Conservation (phyloP, 2,888 invertebrate genomes). For the Pyralis farinalis region DNA sequence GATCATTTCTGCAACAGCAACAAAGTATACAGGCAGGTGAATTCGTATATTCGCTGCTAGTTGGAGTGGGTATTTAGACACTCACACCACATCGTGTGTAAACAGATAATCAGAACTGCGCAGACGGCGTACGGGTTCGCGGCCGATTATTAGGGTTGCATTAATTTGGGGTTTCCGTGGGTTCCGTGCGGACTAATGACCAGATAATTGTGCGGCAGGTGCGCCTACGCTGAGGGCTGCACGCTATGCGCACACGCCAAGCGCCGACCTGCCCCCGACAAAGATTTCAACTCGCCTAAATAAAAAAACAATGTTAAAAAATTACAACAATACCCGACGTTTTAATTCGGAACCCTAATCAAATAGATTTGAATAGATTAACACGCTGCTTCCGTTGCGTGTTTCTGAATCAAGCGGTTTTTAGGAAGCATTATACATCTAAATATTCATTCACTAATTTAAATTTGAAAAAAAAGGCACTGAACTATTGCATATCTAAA, state of each 20-base stretch:
- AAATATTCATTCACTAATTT: too few relatives aligned
- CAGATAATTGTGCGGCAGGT: slow-evolving; percentile 70
- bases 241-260: slow-evolving; percentile 70
- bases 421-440: not conserved
- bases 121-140: slow-evolving; percentile 8
- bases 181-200: slow-evolving; percentile 59
- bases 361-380: slow-evolving; percentile 16
- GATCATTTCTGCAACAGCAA: too few relatives aligned
- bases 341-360: slow-evolving; percentile 4
- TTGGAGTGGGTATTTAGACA: not conserved
- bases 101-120: slow-evolving; percentile 9
- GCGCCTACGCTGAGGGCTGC: slow-evolving; percentile 45
- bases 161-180: slow-evolving; percentile 47
- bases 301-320: not conserved
- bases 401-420: not conserved
- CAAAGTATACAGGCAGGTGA: too few relatives aligned
- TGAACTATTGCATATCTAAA: too few relatives aligned
- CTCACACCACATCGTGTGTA: slow-evolving; percentile 6
- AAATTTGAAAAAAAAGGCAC: too few relatives aligned
- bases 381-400: slow-evolving; percentile 16
- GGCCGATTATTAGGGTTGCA: slow-evolving; percentile 18
- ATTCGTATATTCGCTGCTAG: not conserved
- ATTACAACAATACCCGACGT: not conserved
- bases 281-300: slow-evolving; percentile 1
- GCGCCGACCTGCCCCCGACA: slow-evolving; percentile 5